A percentile compares a stretch with the other conserved stretches of the same genome.
Evolutionary conservation across 2,888 invertebrate species (phyloP).

Genomic region (Prenolepis imparis): DNA sequence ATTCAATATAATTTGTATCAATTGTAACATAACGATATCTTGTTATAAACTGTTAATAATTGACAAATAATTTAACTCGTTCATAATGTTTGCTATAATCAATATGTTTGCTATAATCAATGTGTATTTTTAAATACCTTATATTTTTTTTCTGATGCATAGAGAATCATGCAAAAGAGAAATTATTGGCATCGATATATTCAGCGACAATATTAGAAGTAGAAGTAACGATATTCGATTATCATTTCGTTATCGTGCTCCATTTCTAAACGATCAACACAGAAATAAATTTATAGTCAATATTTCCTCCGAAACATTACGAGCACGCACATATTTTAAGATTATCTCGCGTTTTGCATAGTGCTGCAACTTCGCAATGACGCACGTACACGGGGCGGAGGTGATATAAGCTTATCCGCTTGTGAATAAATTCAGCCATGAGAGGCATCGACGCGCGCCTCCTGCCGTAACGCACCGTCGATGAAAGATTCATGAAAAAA

Average conservation of each 20-base stretch:
- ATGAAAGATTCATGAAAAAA: slow-evolving; percentile 56
- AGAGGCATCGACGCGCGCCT: slow-evolving; percentile 27
- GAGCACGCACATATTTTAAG: slow-evolving; percentile 47
- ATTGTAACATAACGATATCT: background rate
- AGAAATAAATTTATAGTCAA: slow-evolving; percentile 17
- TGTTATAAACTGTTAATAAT: background rate
- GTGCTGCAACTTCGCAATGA: slow-evolving; percentile 19
- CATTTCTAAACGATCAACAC: slow-evolving; percentile 27
- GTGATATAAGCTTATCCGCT: slow-evolving; percentile 41
- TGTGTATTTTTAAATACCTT: background rate
- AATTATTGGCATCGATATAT: slow-evolving; percentile 5
- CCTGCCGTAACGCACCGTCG: slow-evolving; percentile 36
- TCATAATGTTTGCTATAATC: background rate
- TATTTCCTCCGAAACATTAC: slow-evolving; percentile 14
- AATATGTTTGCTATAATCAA: background rate
- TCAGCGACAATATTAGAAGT: slow-evolving; percentile 25
- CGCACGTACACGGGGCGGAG: background rate
- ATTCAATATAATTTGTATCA: slow-evolving; percentile 2
- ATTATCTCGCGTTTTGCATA: slow-evolving; percentile 40
- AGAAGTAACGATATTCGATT: background rate
- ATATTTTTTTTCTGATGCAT: background rate
- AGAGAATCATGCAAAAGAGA: background rate
- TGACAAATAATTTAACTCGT: background rate
- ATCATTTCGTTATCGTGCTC: slow-evolving; percentile 28
- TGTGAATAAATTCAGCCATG: slow-evolving; percentile 44